A percentile compares a stretch with the other conserved stretches of the same genome.
Conservation (phyloP, 2,888 invertebrate species). For the Coelinius sp. region DNA sequence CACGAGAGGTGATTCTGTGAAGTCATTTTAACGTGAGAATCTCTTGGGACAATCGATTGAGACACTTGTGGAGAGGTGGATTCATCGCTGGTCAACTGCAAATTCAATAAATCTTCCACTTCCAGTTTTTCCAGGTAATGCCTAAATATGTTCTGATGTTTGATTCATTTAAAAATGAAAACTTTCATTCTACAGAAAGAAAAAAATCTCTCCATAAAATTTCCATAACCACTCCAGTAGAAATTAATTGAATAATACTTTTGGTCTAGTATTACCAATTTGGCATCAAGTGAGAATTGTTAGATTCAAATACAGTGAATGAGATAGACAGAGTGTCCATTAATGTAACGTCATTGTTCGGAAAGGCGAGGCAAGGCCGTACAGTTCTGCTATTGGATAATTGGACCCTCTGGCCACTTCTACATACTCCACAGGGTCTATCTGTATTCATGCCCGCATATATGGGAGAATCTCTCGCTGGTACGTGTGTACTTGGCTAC, state of each 20-base stretch:
- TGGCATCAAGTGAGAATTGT: conserved; percentile 16
- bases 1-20: conserved; percentile 7
- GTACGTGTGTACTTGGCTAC: neutral
- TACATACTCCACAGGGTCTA: conserved; percentile 3
- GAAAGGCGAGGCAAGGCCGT: conserved; percentile 62
- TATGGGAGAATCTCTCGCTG: neutral
- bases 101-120: neutral
- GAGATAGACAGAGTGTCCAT: neutral
- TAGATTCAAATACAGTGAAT: neutral
- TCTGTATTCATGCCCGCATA: conserved; percentile 29
- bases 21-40: conserved; percentile 1
- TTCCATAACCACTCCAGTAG: too few relatives aligned
- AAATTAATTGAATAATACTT: too few relatives aligned
- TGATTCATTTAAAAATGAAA: too few relatives aligned
- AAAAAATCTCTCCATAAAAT: too few relatives aligned
- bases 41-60: neutral
- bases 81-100: conserved; percentile 8
- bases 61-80: neutral
- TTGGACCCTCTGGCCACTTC: conserved; percentile 31
- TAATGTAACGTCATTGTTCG: conserved; percentile 59
- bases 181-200: too few relatives aligned
- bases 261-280: too few relatives aligned
- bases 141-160: too few relatives aligned
- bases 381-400: conserved; percentile 36
- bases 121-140: neutral